Evolutionary conservation across 2,113 vertebrate species (phyloP).

Genomic region (Calidris pugnax): DNA sequence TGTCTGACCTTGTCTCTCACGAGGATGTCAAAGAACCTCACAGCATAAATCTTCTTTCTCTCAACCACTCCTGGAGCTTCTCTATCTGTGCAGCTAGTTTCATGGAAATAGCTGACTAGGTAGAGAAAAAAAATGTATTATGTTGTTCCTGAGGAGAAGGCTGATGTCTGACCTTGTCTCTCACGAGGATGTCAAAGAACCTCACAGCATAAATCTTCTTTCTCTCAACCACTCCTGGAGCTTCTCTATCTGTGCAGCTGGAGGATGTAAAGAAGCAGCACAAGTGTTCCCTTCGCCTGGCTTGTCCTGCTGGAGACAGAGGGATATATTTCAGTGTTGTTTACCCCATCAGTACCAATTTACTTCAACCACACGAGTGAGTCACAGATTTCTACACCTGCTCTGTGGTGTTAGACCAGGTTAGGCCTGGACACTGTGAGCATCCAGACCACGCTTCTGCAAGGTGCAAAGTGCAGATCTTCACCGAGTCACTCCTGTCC

Average conservation of each 20-base stretch:
- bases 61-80: not conserved
- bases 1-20: not conserved
- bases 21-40: not conserved
- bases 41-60: not conserved
- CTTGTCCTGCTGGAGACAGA: not conserved
- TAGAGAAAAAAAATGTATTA: not conserved
- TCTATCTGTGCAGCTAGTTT: not conserved
- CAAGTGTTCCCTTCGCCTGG: not conserved
- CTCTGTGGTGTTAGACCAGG: not conserved
- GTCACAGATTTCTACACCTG: accelerated
- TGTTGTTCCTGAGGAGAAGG: not conserved
- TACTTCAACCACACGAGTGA: not conserved
- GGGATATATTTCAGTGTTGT: not conserved
- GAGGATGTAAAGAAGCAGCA: not conserved
- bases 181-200: not conserved
- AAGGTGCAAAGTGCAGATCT: accelerated
- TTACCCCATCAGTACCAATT: not conserved
- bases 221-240: not conserved
- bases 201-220: not conserved
- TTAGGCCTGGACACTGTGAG: not conserved
- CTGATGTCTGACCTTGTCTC: not conserved
- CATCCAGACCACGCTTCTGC: not conserved
- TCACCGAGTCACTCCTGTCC: not conserved
- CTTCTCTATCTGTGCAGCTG: not conserved
- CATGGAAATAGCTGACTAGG: too few relatives aligned